Percentiles rank a stretch among this genome's conserved stretches.
These are phyloP conservation scores for Drosophila albomicans DNA, from an alignment of 1,140 invertebrate species.

Conservation along the genomic window DNA sequence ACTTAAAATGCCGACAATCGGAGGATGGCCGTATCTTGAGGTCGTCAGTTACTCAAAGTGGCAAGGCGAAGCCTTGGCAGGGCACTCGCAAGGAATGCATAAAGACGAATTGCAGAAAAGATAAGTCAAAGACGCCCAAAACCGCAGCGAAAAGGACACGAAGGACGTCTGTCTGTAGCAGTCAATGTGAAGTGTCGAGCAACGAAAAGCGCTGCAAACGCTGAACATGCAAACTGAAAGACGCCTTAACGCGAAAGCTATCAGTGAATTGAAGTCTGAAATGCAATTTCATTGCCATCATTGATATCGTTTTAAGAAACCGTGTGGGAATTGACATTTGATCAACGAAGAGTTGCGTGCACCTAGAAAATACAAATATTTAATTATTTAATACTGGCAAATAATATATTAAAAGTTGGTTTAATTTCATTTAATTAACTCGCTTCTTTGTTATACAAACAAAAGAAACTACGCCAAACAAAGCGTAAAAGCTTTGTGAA, in stretches of 20 bases:
- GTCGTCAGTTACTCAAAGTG: slow-evolving; percentile 13
- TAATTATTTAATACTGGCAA: too few relatives aligned
- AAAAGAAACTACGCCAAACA: not conserved
- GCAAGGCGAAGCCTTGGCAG: not conserved
- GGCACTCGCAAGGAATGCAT: slow-evolving; percentile 8
- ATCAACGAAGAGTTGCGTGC: not conserved
- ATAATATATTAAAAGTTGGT: too few relatives aligned
- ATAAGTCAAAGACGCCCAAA: slow-evolving; percentile 10
- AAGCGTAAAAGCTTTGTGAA: not conserved
- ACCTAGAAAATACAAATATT: not conserved
- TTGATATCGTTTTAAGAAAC: not conserved
- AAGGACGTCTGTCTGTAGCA: not conserved
- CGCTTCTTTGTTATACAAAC: too few relatives aligned
- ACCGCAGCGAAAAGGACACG: slow-evolving; percentile 5
- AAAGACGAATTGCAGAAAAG: slow-evolving; percentile 17
- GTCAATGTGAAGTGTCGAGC: slow-evolving; percentile 2
- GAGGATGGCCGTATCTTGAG: slow-evolving; percentile 8
- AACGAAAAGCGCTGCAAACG: not conserved
- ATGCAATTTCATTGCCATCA: not conserved
- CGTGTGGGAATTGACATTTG: not conserved
- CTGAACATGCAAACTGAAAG: not conserved
- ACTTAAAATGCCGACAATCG: not conserved
- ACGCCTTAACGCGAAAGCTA: not conserved
- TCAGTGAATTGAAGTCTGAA: not conserved
- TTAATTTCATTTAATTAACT: too few relatives aligned